Conservation (phyloP, 2,888 invertebrate species). For the Acleris holmiana region DNA sequence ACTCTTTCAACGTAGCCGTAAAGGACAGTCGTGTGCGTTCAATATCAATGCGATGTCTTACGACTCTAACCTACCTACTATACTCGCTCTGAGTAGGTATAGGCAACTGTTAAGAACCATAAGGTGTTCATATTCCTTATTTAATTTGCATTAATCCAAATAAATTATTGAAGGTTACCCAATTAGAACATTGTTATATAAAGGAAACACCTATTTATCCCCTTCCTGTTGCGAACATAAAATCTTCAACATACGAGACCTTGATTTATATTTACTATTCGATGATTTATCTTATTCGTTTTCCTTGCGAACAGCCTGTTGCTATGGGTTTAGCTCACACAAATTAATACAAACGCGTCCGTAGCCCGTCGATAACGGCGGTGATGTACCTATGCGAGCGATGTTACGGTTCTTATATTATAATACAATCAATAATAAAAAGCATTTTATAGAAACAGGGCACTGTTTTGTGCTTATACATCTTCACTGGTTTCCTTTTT, state of each 20-base stretch:
- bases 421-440: slow-evolving; percentile 9
- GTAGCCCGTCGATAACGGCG: slow-evolving; percentile 43
- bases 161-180: too few species aligned
- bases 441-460: neutral
- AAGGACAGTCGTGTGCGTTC: slow-evolving; percentile 45
- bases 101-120: neutral
- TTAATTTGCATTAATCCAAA: neutral
- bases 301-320: slow-evolving; percentile 71
- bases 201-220: slow-evolving; percentile 1
- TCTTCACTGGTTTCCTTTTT: neutral
- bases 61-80: neutral
- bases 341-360: slow-evolving; percentile 53
- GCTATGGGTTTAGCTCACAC: slow-evolving; percentile 58
- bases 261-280: slow-evolving; percentile 54
- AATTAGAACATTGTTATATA: slow-evolving; percentile 3
- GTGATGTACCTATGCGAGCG: slow-evolving; percentile 32
- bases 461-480: too few species aligned
- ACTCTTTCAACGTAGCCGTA: slow-evolving; percentile 46
- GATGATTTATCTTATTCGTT: slow-evolving; percentile 64
- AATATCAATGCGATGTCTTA: neutral
- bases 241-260: slow-evolving; percentile 49
- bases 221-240: slow-evolving; percentile 12
- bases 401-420: slow-evolving; percentile 30
- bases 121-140: slow-evolving; percentile 6
- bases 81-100: too few species aligned